Evolutionary conservation across 2,888 invertebrate species (phyloP), one percentile per base, ranked within the genome.

Genomic region (Polietes domitor): DNA sequence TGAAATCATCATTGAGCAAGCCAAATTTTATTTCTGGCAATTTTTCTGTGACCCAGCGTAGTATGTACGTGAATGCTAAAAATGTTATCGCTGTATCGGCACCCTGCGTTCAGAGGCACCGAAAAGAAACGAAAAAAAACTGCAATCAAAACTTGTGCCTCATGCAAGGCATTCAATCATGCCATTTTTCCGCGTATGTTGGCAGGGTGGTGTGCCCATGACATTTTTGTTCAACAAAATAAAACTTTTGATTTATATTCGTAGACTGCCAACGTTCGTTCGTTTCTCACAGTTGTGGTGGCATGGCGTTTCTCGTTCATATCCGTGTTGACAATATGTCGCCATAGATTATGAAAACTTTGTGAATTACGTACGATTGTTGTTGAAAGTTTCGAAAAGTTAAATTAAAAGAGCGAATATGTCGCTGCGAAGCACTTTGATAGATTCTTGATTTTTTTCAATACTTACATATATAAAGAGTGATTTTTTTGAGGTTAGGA

Each of bases 251-350:
- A 72, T 55, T 58, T 72, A 72, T 72, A 32, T 17, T 15, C 26
- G 9, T 21, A 53, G 19, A 21, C 53, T 5, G 19, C n/a, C 24
- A 58, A 73, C 77, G 50, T 82, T 82, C 70, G 76, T 82, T 82
- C 68, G 63, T 76, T 50, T 63, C 43, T 53, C 9, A n/a, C 10
- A 53, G 10, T 53, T 53, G 9, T 3, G 53, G 55, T 79, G 28
- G 32, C 37, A 37, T 37, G 37, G 37, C 26, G n/a, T 37, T 21
- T 5, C 7, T 55, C 26, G 58, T 82, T 37, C 12, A 1, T 71
- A 70, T 70, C 50, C 76, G 65, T 72, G 65, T 75, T 83, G 75
- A 79, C 79, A 83, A 83, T 79, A 83, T 83, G 82, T 76, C 82
- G 82, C 79, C 79, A 83, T 76, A 68, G 79, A 83, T 79, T 79